Conservation (phyloP, 2,888 invertebrate species). For the Aricia artaxerxes region DNA sequence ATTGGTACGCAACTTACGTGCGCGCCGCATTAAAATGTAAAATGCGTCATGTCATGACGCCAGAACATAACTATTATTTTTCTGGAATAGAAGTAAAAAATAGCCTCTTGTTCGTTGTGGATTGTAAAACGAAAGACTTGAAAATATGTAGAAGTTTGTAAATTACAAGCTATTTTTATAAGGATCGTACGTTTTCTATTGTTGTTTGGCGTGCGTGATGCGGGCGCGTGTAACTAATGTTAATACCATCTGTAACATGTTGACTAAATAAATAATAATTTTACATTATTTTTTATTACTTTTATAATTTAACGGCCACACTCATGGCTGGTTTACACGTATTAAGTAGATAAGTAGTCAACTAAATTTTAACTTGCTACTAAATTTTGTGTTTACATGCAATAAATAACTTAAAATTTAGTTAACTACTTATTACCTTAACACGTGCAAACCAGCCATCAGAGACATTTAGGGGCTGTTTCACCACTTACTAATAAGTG, state of each 20-base stretch:
- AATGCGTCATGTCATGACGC: background rate
- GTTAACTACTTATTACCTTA: too few relatives aligned
- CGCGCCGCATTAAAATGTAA: background rate
- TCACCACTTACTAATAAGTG: background rate
- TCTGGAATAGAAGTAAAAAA: background rate
- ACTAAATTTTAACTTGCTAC: too few relatives aligned
- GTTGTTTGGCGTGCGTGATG: slow-evolving; percentile 47
- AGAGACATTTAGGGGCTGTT: background rate
- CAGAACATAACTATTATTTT: background rate
- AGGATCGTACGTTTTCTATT: slow-evolving; percentile 59
- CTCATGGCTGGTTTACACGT: too few relatives aligned
- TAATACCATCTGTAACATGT: slow-evolving; percentile 58
- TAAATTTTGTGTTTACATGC: too few relatives aligned
- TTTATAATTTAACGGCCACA: background rate
- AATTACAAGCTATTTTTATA: slow-evolving; percentile 67
- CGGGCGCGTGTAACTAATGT: slow-evolving; percentile 50
- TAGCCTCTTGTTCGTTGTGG: slow-evolving; percentile 3
- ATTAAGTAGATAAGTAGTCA: too few relatives aligned
- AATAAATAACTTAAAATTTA: too few relatives aligned
- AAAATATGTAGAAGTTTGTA: slow-evolving; percentile 37
- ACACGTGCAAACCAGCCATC: too few relatives aligned
- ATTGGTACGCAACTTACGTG: background rate
- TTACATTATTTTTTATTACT: slow-evolving; percentile 36
- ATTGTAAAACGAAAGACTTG: slow-evolving; percentile 26
- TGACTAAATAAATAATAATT: slow-evolving; percentile 65